Evolutionary conservation across 2,888 invertebrate species (phyloP).

Genomic region (Rosalia funebris): DNA sequence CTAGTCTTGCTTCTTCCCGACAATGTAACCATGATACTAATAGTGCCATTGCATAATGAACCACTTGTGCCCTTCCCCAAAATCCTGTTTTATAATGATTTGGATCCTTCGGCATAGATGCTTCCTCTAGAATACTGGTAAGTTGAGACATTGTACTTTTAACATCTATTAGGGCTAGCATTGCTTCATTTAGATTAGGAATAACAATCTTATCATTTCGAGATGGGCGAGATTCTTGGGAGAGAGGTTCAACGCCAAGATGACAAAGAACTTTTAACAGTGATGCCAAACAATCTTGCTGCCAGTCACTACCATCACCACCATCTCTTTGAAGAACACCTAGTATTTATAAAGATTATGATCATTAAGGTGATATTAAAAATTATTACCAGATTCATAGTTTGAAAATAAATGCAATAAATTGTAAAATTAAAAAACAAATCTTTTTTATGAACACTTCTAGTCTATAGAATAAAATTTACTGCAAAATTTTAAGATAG

Average conservation of each 20-base stretch:
- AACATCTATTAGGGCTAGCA: constrained; percentile 87
- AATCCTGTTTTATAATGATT: constrained; percentile 91
- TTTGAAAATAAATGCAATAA: too few relatives aligned
- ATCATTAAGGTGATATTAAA: too few relatives aligned
- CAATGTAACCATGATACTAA: constrained; percentile 94
- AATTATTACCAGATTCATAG: too few relatives aligned
- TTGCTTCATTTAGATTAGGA: constrained; percentile 77
- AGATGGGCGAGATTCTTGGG: constrained; percentile 56
- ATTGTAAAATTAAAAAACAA: too few relatives aligned
- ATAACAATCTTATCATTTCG: constrained; percentile 73
- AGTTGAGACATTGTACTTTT: constrained; percentile 84
- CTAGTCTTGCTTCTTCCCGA: constrained; percentile 79
- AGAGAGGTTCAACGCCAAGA: constrained; percentile 76
- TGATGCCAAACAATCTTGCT: constrained; percentile 92
- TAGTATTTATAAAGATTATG: too few relatives aligned
- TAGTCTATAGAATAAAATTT: too few relatives aligned
- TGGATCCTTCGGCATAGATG: constrained; percentile 80
- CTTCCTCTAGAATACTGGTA: constrained; percentile 88
- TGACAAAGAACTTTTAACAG: constrained; percentile 87
- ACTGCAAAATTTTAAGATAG: too few relatives aligned
- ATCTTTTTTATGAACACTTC: too few relatives aligned
- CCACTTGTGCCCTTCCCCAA: constrained; percentile 90
- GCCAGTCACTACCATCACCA: constrained; percentile 89
- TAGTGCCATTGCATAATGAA: constrained; percentile 91
- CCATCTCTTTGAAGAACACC: constrained; percentile 78